Evolutionary conservation across 2,888 invertebrate genomes (phyloP).

Genomic region (Drosophila percnosoma): DNA sequence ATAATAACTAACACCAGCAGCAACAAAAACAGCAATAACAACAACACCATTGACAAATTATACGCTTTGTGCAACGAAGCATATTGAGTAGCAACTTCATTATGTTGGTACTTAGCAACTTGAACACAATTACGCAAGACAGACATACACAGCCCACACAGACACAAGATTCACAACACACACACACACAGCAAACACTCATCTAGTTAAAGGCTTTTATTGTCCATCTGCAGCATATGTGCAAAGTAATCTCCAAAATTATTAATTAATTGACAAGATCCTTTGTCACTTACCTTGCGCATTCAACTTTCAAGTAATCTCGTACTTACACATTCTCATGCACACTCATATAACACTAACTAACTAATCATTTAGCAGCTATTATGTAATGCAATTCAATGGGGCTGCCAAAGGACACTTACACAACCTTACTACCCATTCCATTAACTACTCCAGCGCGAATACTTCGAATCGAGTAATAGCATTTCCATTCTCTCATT

Average conservation of each 20-base stretch:
- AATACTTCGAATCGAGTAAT: constrained; percentile 5
- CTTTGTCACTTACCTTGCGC: constrained; percentile 5
- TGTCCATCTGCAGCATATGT: neutral
- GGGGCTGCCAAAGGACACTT: constrained; percentile 1
- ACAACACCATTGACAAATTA: constrained; percentile 6
- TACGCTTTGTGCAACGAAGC: constrained; percentile 12
- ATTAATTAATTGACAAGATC: constrained; percentile 29
- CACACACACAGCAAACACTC: neutral
- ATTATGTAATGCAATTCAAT: constrained; percentile 12
- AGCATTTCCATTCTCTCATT: neutral
- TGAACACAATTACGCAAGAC: neutral
- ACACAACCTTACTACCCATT: neutral
- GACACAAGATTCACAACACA: neutral
- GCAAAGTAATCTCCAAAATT: constrained; percentile 6
- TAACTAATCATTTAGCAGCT: neutral
- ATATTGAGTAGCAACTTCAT: constrained; percentile 23
- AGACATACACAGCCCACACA: neutral
- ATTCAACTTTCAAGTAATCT: neutral
- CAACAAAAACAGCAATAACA: constrained; percentile 11
- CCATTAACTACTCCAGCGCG: constrained; percentile 10
- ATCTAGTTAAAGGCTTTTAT: neutral
- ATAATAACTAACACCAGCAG: constrained; percentile 24
- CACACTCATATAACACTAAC: neutral
- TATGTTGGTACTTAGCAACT: constrained; percentile 9
- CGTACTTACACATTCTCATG: neutral